These are phyloP conservation scores for Adelosebastes latens DNA, from an alignment of 2,797 vertebrate species.

Conservation along the genomic window DNA sequence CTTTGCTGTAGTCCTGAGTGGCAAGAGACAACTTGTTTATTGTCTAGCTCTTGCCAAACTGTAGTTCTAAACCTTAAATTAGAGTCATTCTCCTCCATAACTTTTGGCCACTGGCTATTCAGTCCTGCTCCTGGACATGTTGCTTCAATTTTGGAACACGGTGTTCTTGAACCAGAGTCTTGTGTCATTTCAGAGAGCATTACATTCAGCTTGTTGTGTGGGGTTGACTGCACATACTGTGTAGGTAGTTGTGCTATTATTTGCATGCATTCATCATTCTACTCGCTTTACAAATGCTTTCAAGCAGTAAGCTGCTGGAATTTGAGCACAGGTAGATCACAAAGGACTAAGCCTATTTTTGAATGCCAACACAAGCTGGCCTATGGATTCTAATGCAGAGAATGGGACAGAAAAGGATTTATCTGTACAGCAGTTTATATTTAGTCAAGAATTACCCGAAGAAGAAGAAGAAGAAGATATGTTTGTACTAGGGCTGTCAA, in stretches of 20 bases:
- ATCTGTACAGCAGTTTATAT: background rate
- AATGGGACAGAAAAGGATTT: slow-evolving; percentile 7
- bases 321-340: slow-evolving; percentile 67
- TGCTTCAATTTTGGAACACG: slow-evolving; percentile 37
- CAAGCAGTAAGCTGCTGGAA: slow-evolving; percentile 58
- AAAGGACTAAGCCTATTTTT: slow-evolving; percentile 58
- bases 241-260: slow-evolving; percentile 57
- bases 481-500: background rate
- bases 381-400: slow-evolving; percentile 39
- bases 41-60: slow-evolving; percentile 7
- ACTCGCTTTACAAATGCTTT: slow-evolving; percentile 50
- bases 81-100: background rate
- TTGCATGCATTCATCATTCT: slow-evolving; percentile 44
- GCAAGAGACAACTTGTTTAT: slow-evolving; percentile 1
- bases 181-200: slow-evolving; percentile 42
- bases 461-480: background rate
- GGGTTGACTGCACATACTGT: slow-evolving; percentile 46
- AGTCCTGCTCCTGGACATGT: background rate
- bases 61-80: slow-evolving; percentile 13
- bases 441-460: background rate
- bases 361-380: slow-evolving; percentile 35
- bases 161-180: slow-evolving; percentile 38
- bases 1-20: background rate
- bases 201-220: slow-evolving; percentile 49
- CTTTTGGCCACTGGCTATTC: slow-evolving; percentile 9